Conservation (phyloP, 1,140 invertebrate species). For the Cheumatopsyche charites region DNA sequence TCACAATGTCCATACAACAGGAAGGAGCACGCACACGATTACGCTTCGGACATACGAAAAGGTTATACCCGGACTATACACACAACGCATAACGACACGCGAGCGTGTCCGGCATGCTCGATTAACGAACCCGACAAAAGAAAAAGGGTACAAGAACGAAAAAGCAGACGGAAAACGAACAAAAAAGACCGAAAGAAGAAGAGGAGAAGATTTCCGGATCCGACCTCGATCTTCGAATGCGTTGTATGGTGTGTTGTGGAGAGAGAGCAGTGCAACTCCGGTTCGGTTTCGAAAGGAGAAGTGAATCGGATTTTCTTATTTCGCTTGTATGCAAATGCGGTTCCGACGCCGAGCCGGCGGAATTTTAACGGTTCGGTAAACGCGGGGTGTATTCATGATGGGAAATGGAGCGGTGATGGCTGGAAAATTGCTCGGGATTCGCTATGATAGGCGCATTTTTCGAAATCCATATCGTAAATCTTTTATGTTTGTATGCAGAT, state of each 20-base stretch:
- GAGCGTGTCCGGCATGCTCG: neutral
- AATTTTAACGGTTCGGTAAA: too few relatives aligned
- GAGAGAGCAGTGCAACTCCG: constrained; percentile 6
- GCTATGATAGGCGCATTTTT: too few relatives aligned
- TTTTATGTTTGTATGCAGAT: too few relatives aligned
- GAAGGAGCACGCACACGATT: constrained; percentile 27
- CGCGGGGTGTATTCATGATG: too few relatives aligned
- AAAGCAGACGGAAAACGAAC: too few relatives aligned
- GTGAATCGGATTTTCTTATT: constrained; percentile 2
- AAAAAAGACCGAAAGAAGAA: constrained; percentile 3
- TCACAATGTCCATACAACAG: neutral
- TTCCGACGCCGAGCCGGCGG: too few relatives aligned
- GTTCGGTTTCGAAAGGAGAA: constrained; percentile 23
- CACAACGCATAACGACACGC: neutral
- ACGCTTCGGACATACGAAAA: constrained; percentile 35
- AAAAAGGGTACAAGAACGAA: too few relatives aligned
- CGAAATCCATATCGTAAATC: too few relatives aligned
- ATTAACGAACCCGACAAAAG: neutral
- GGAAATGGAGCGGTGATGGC: too few relatives aligned
- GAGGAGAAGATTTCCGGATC: neutral
- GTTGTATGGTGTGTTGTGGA: neutral
- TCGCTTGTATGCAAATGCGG: too few relatives aligned
- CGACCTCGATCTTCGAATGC: constrained; percentile 19
- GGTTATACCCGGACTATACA: neutral
- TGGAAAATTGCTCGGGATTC: too few relatives aligned